Conservation (phyloP, 2,797 vertebrate species). For the Delichon dasypus region DNA sequence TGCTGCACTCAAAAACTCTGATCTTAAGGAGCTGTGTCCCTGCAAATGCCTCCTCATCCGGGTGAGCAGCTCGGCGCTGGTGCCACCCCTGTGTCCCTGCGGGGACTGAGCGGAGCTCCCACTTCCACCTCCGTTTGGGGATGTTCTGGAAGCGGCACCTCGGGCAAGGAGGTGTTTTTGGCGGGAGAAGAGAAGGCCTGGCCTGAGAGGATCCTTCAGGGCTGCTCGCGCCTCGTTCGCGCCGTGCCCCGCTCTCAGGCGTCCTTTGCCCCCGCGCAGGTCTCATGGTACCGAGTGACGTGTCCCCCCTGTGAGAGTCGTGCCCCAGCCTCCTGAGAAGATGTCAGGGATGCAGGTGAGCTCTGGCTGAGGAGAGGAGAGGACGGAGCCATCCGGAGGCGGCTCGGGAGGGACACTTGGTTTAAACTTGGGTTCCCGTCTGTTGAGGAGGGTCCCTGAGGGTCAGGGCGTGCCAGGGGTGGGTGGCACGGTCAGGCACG, state of each 20-base stretch:
- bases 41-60: background rate
- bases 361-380: rapidly evolving
- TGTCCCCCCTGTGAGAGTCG: conserved; percentile 67
- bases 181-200: rapidly evolving
- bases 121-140: rapidly evolving
- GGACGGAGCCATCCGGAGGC: background rate
- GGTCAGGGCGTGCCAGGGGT: rapidly evolving
- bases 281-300: conserved; percentile 78
- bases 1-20: rapidly evolving
- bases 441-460: rapidly evolving
- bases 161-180: too few relatives aligned
- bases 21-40: background rate
- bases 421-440: rapidly evolving
- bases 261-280: background rate
- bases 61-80: rapidly evolving
- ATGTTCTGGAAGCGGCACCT: rapidly evolving
- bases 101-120: background rate
- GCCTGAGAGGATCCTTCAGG: background rate
- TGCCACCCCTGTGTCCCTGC: rapidly evolving
- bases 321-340: conserved; percentile 60
- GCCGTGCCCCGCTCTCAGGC: rapidly evolving
- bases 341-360: conserved; percentile 80
- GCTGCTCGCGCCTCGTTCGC: rapidly evolving
- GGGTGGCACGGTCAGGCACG: rapidly evolving
- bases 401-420: background rate